A percentile compares a stretch with the other conserved stretches of the same genome.
Conservation (phyloP, 2,888 invertebrate species). For the Bimastos eiseni region DNA sequence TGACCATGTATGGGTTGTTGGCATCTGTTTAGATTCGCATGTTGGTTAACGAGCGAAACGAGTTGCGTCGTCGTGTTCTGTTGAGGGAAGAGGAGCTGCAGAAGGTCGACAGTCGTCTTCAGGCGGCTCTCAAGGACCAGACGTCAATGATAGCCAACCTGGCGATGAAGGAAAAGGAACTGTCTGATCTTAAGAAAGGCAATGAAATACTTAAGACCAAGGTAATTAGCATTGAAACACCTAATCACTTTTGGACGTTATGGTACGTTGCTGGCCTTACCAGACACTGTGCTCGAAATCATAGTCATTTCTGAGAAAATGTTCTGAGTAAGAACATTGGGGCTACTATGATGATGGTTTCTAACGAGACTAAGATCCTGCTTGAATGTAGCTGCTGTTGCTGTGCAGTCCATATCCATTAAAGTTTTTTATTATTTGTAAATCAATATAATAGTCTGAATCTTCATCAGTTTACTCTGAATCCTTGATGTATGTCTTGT, state of each 20-base stretch:
- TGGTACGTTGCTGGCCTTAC: not conserved
- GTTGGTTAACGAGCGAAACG: not conserved
- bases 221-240: not conserved
- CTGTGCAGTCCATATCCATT: not conserved
- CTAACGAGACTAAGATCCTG: not conserved
- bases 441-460: not conserved
- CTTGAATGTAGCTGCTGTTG: not conserved
- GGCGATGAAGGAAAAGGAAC: not conserved
- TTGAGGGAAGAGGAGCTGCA: not conserved
- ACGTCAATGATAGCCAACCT: not conserved
- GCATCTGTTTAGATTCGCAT: conserved; percentile 1
- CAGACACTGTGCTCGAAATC: not conserved
- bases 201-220: conserved; percentile 16
- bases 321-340: not conserved
- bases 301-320: not conserved
- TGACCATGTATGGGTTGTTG: not conserved
- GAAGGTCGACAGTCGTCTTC: conserved; percentile 22
- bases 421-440: not conserved
- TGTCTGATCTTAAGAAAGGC: not conserved
- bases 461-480: not conserved
- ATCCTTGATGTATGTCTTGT: no score
- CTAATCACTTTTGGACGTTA: not conserved
- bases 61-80: not conserved
- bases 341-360: not conserved
- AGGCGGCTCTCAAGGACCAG: not conserved